Evolutionary conservation across 1,140 invertebrate species (phyloP).

Genomic region (Megalopta genalis): DNA sequence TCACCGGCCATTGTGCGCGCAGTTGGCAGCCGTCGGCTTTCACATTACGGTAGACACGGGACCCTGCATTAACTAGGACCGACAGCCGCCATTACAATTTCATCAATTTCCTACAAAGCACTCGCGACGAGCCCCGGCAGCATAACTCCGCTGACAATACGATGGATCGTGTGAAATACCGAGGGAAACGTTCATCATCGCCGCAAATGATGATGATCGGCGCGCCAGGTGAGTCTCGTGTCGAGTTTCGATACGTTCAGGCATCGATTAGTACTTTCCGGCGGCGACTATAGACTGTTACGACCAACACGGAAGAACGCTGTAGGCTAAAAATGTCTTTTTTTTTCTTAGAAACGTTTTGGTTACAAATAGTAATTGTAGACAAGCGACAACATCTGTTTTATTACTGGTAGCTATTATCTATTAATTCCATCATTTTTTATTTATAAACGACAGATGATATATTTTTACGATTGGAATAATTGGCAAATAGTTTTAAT

Average conservation of each 20-base stretch:
- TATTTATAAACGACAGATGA: too few species aligned
- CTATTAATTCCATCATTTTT: too few species aligned
- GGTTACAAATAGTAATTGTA: too few species aligned
- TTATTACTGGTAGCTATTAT: too few species aligned
- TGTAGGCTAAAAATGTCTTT: too few species aligned
- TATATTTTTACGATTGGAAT: too few species aligned
- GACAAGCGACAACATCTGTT: too few species aligned
- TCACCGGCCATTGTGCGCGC: not conserved
- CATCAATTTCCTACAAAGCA: not conserved
- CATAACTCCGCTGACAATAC: not conserved
- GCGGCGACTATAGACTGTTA: too few species aligned
- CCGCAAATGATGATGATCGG: not conserved
- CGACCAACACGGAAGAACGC: not conserved
- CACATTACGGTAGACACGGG: not conserved
- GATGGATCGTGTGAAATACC: conserved; percentile 10
- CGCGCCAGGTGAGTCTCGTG: not conserved
- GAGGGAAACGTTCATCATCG: conserved; percentile 5
- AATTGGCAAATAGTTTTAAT: too few species aligned
- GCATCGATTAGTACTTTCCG: conserved; percentile 14
- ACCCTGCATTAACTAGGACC: too few species aligned
- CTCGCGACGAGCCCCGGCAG: not conserved
- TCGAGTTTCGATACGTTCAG: not conserved
- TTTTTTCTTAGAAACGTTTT: too few species aligned
- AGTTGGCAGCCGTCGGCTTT: too few species aligned
- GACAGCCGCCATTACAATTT: not conserved